Evolutionary conservation across 2,113 vertebrate species (phyloP), one percentile per base, ranked within the genome.

Genomic region (Colius striatus): DNA sequence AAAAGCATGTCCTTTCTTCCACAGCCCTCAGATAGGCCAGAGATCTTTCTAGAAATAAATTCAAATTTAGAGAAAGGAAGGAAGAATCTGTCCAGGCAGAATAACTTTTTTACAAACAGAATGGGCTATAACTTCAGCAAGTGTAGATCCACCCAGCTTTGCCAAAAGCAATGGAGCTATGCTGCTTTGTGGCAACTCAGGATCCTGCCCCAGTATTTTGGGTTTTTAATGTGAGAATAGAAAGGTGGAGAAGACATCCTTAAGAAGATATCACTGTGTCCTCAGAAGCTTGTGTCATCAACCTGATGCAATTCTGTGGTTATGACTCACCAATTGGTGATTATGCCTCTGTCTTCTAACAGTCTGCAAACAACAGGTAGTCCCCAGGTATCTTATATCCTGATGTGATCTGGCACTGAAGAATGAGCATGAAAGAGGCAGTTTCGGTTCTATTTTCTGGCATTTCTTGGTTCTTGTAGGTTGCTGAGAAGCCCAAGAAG

Each of bases 301-400:
- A 26, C 55, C 25, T 22, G 34, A 25, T 60, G 13, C 0, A 2
- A 82, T n/a, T 57, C 62, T 57, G 67, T 84, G 63, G 67, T 38
- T 91, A 53, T 94, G 87, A 96, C 75, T 95, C 85, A 96, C 38
- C 90, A 81, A 60, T 32, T 50, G 82, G 75, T 60, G 87, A 94
- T 75, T 55, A 60, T 2, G 5, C 62, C 26, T 91, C 72, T 80
- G 36, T 90, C 50, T 77, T 89, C 62, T 55, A 92, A 32, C 75
- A 74, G 67, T 36, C 75, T 81, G 82, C 79, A 92, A 94, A 90
- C 87, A 77, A 57, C 9, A 77, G 74, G 53, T 16, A 78, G 38
- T 90, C 78, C 60, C 85, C 90, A 48, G 47, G 60, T 88, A 43
- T 84, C 63, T 77, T 36, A 50, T 8, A 76, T 26, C 60, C 79